Base-by-base conservation (phyloP, 2,888 invertebrate genomes). In the Tiphia femorata region DNA sequence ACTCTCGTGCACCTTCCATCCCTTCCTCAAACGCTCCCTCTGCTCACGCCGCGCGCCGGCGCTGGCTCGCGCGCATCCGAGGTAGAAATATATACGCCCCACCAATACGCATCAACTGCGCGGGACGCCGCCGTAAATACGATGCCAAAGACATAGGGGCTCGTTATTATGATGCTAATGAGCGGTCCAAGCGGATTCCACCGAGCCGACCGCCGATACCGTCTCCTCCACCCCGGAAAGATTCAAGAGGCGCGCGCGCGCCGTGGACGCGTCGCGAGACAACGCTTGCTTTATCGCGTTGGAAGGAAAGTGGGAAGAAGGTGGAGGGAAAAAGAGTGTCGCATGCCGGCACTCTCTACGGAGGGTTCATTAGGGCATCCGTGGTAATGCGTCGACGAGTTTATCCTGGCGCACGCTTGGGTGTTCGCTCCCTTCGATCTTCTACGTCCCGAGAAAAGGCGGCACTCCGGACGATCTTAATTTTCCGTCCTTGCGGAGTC, bases 141-240 rank as follows among this genome's bases (percentile, higher is more conserved):
- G 44, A 43, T 47, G 33, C 58, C 66, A 67, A 71, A 75, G 76
- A 75, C 77, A 74, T 72, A 77, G 71, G 70, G 76, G 70, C 73
- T 76, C 74, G 75, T 77, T 78, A 77, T 79, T 77, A 79, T 76
- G 77, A 79, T 78, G 79, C 77, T 76, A 79, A 78, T 78, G 72
- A 77, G 76, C 70, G 66, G 63, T 58, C 53, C 71, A 62, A 62
- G 66, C 69, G 67, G 73, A 69, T 73, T 70, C 61, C 54, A 40
- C 48, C n/a, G 21, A 25, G 16, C 12, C 12, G 16, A n/a, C 33
- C 33, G 33, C 33, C 33, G 33, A n/a, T n/a, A n/a, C 14, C 33
- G 33, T 14, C 14, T 33, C 14, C 12, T 8, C 12, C 33, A 6
- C 14, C 33, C 12, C 33, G 33, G 14, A 14, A 33, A 33, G 12